phyloP scores from a whole-genome alignment of 2,113 vertebrate genomes.

The Sprattus sprattus region DNA sequence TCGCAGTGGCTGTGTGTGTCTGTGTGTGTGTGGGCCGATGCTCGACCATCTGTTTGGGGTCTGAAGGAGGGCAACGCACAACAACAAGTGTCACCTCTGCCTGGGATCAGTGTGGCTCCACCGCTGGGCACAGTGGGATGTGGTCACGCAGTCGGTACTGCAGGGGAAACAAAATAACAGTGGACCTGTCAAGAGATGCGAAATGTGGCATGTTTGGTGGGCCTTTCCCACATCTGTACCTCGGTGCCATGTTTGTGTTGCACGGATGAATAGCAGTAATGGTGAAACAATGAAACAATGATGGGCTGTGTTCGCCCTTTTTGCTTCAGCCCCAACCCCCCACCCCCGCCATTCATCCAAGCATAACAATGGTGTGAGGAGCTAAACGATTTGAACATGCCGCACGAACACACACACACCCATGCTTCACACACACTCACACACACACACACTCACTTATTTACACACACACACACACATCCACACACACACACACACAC shows the following conservation, averaged over 20 bases:
- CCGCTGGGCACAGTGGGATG: conserved; percentile 5
- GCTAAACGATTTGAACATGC: not conserved
- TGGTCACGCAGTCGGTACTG: not conserved
- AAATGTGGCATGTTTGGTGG: not conserved
- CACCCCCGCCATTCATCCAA: not conserved
- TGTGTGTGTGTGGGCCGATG: not conserved
- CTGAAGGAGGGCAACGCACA: not conserved
- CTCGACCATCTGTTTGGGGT: not conserved
- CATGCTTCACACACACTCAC: not conserved
- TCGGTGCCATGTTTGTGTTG: not conserved
- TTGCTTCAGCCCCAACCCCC: not conserved
- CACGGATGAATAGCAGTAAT: not conserved
- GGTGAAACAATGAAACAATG: conserved; percentile 3
- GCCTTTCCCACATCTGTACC: not conserved
- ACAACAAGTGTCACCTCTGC: not conserved
- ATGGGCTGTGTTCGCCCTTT: not conserved
- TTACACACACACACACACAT: not conserved
- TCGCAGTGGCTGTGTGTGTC: not conserved
- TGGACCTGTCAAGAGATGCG: not conserved
- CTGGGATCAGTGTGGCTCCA: not conserved
- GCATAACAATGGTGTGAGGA: conserved; percentile 6
- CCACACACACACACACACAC: too few species aligned
- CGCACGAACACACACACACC: not conserved
- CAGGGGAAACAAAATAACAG: not conserved
- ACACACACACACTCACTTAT: not conserved